These are phyloP conservation scores for Conchocele bisecta DNA, from an alignment of 2,888 invertebrate genomes.

Conservation along the genomic window DNA sequence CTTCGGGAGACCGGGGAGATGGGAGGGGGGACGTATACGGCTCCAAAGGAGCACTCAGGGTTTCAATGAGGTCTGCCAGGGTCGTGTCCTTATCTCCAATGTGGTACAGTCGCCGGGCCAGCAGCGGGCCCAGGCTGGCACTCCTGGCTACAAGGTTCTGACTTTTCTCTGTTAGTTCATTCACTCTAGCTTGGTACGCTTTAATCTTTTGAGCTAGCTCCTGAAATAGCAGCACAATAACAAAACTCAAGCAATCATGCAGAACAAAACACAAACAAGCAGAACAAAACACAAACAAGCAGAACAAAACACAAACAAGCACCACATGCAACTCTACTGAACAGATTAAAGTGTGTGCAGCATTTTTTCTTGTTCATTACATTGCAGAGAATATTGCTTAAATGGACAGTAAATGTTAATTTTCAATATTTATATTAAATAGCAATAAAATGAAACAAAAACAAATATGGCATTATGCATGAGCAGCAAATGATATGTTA, in stretches of 20 bases:
- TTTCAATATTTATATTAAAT: too few relatives aligned
- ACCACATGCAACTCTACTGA: slow-evolving; percentile 10
- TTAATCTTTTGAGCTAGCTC: slow-evolving; percentile 74
- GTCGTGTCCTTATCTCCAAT: slow-evolving; percentile 45
- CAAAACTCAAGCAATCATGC: too few relatives aligned
- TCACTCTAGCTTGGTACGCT: slow-evolving; percentile 69
- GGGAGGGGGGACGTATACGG: slow-evolving; percentile 49
- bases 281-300: slow-evolving; percentile 24
- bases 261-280: slow-evolving; percentile 2
- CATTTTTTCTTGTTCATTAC: too few relatives aligned
- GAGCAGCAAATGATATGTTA: too few relatives aligned
- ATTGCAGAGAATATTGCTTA: too few relatives aligned
- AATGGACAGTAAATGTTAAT: too few relatives aligned
- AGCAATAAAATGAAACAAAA: too few relatives aligned
- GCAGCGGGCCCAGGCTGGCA: slow-evolving; percentile 55
- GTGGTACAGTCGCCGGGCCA: slow-evolving; percentile 54
- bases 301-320: slow-evolving; percentile 10
- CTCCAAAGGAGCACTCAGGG: slow-evolving; percentile 51
- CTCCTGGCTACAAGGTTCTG: slow-evolving; percentile 65
- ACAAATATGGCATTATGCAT: too few relatives aligned
- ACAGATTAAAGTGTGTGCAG: too few relatives aligned
- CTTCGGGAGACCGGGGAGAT: slow-evolving; percentile 40
- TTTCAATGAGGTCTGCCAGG: slow-evolving; percentile 44
- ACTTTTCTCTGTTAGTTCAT: slow-evolving; percentile 74
- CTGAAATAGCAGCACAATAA: slow-evolving; percentile 65